Evolutionary conservation across 2,888 invertebrate genomes (phyloP).

Genomic region (Euproctis similis): DNA sequence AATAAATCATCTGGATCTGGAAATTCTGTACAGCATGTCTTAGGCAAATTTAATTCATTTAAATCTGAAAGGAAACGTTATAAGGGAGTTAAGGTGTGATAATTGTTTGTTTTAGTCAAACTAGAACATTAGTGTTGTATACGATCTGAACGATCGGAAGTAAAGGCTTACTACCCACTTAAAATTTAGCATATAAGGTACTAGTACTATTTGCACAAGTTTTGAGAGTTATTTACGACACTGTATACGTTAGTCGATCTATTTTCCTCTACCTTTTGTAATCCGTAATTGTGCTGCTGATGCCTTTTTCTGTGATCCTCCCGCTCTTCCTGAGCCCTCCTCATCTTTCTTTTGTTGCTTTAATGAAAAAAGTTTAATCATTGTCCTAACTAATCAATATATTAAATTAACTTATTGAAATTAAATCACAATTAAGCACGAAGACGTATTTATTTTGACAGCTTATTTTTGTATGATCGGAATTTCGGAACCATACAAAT

Average conservation of each 20-base stretch:
- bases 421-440: slow-evolving; percentile 56
- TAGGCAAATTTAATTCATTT: slow-evolving; percentile 96
- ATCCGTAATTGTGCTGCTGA: slow-evolving; percentile 98
- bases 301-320: slow-evolving; percentile 90
- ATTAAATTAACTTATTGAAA: slow-evolving; percentile 53
- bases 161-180: too few relatives aligned
- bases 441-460: slow-evolving; percentile 73
- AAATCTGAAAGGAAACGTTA: slow-evolving; percentile 83
- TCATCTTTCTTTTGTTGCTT: slow-evolving; percentile 99
- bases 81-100: too few relatives aligned
- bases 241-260: too few relatives aligned
- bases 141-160: too few relatives aligned
- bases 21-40: slow-evolving; percentile 96
- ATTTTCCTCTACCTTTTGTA: slow-evolving; percentile 87
- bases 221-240: too few relatives aligned
- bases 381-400: slow-evolving; percentile 74
- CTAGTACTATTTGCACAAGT: too few relatives aligned
- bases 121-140: too few relatives aligned
- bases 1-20: slow-evolving; percentile 97
- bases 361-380: slow-evolving; percentile 98
- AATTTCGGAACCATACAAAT: too few relatives aligned
- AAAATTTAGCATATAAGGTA: too few relatives aligned
- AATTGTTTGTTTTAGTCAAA: too few relatives aligned
- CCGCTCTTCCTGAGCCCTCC: slow-evolving; percentile 80
- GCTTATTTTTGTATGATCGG: slow-evolving; percentile 23